Evolutionary conservation across 2,888 invertebrate species (phyloP).

Genomic region (Ophioninae sp.): DNA sequence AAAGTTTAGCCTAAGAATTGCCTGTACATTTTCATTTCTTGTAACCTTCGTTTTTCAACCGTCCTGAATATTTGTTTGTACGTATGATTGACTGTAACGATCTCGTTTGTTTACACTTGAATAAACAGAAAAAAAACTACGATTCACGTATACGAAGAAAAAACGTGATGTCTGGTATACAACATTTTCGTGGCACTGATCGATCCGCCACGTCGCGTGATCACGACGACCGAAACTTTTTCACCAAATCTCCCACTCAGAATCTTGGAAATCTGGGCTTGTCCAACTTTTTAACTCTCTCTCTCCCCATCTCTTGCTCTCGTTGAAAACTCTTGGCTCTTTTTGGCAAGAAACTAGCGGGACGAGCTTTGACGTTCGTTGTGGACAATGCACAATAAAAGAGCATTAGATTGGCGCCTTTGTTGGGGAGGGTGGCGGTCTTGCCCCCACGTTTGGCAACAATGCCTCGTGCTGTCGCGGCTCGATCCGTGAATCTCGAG

Average conservation of each 20-base stretch:
- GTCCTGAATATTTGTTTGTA: constrained; percentile 49
- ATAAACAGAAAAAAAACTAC: constrained; percentile 46
- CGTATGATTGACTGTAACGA: constrained; percentile 43
- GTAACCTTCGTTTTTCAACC: constrained; percentile 24
- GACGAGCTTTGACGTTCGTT: constrained; percentile 71
- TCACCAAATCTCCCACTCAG: neutral
- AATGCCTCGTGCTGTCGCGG: constrained; percentile 68
- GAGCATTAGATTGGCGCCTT: constrained; percentile 81
- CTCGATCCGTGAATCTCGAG: constrained; percentile 73
- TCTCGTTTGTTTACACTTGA: constrained; percentile 53
- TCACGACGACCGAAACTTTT: neutral
- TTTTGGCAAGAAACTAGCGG: constrained; percentile 45
- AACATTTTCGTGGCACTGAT: no score
- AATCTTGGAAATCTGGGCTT: neutral
- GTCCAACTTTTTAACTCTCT: neutral
- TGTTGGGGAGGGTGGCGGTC: constrained; percentile 73
- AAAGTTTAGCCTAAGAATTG: constrained; percentile 26
- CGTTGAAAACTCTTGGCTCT: constrained; percentile 28
- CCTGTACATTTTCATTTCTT: constrained; percentile 32
- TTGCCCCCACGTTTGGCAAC: constrained; percentile 72
- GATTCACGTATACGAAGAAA: neutral
- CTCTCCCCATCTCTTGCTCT: constrained; percentile 10
- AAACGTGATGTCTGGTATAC: constrained; percentile 4
- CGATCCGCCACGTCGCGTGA: neutral
- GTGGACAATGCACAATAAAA: constrained; percentile 80